A percentile compares a stretch with the other conserved stretches of the same genome.
Conservation (phyloP, 1,140 invertebrate species). For the Bombus consobrinus region DNA sequence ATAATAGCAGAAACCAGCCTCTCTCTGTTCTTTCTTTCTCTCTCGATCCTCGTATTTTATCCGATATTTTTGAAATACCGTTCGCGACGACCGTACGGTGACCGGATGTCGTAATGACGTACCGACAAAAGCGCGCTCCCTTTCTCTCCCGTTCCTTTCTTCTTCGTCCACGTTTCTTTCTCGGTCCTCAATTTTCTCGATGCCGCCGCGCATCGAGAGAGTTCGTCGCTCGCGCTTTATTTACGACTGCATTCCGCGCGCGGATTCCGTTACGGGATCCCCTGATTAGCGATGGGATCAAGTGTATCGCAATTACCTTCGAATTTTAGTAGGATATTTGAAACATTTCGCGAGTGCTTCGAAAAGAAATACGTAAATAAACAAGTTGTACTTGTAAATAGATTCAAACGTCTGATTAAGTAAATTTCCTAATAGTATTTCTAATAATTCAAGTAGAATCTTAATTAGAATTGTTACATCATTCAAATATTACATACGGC, state of each 20-base stretch:
- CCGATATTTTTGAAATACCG: constrained; percentile 67
- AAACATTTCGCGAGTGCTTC: no score
- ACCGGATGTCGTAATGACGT: constrained; percentile 68
- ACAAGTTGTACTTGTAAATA: no score
- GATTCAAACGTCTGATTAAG: no score
- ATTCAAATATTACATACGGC: no score
- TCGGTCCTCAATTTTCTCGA: constrained; percentile 44
- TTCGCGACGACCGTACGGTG: constrained; percentile 52
- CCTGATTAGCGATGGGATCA: neutral
- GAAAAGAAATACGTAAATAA: no score
- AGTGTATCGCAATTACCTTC: neutral
- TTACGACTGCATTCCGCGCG: constrained; percentile 13
- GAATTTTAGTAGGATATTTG: neutral
- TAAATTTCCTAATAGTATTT: no score
- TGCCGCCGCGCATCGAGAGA: constrained; percentile 1
- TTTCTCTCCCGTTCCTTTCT: constrained; percentile 18
- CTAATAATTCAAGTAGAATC: no score
- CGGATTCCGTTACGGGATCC: neutral
- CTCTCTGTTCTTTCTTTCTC: constrained; percentile 18
- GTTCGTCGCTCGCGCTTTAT: constrained; percentile 40
- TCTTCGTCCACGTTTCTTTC: constrained; percentile 37
- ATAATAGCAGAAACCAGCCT: constrained; percentile 23
- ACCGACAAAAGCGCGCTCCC: constrained; percentile 62
- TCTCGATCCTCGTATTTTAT: constrained; percentile 56
- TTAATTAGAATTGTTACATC: no score